Base-by-base conservation (phyloP, 1,140 invertebrate species). In the Parapsyche elsis region DNA sequence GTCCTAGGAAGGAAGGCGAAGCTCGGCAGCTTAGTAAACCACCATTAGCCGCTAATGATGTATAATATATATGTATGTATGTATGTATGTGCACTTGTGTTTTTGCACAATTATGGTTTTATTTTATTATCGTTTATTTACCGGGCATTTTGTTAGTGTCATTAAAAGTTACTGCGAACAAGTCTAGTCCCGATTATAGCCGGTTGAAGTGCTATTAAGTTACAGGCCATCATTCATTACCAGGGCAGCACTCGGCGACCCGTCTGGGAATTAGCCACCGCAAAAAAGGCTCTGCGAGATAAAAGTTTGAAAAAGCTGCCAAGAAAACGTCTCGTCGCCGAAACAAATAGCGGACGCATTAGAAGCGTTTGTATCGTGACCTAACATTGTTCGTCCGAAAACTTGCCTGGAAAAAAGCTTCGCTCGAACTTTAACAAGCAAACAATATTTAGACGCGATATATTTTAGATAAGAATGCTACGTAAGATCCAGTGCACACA, bases 181-280 rank as follows among this genome's bases (percentile, higher is more conserved):
- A 14, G 49, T 53, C 49, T 53, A 16, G 49, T 53, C 71, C 71
- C 38, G 71, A 73, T 49, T 73, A 73, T 38, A 49, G n/a, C 16
- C 71, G 19, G 24, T 73, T 73, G 16, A 73, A 46, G 71, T 73
- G 16, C 71, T 73, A 73, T 73, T 73, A 73, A 73, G 38, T 73
- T 46, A 21, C 16, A 14, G 21, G 24, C 16, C 71, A 73, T 73
- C 71, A 46, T 73, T 73, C 71, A 73, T 73, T 73, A 38, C 24
- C 61, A 23, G 61, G 61, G 2, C 24, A 10, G 0, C 10, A 23
- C 24, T 67, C 45, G 71, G 23, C 38, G 38, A 73, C 45, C 45
- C 45, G 45, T 49, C 45, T 45, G 14, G 21, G 21, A 49, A 73
- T 73, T 73, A 73, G 30, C 38, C 38, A 73, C 71, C 19, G 24